Evolutionary conservation across 2,113 vertebrate species (phyloP), one percentile per base, ranked within the genome.

Genomic region (Tiliqua scincoides): DNA sequence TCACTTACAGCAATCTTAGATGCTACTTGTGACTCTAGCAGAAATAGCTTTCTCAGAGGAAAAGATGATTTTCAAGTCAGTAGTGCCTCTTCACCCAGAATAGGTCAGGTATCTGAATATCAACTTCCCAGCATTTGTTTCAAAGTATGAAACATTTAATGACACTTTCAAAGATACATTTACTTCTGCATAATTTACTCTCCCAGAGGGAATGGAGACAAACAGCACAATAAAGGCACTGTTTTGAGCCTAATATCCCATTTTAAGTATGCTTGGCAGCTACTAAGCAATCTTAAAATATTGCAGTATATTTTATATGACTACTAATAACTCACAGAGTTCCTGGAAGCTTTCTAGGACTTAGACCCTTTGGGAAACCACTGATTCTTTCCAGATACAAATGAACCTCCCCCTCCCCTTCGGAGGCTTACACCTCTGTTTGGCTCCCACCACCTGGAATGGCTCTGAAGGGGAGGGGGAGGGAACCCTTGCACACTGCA

Each of bases 111-210:
- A 89, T 91, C 82, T 10, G 14, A 54, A 85, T 85, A 92, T 79
- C 82, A 87, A 21, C 85, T 82, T 35, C 4, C 2, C 21, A 70
- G 52, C 14, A 77, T 91, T 93, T 91, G 32, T 91, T 94, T 95
- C 83, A 89, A 90, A 91, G 89, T 79, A 93, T 84, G 86, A 85
- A 85, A 0, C 63, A 83, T 90, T 92, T 93, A 91, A 93, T 87
- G 86, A 89, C 85, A 88, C 63, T 77, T 89, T 3, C 0, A 92
- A 91, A 95, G 87, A 93, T 85, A 15, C 71, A 90, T 90, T 95
- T 93, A 40, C 63, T 81, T 92, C 84, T 77, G 72, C 85, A 75
- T 91, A 79, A 93, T 94, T 91, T 93, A 91, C 89, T 91, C 82
- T 88, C 88, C 86, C 71, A 83, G 79, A 87, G 89, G 84, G 83